phyloP scores from a whole-genome alignment of 1,140 invertebrate species.

The Hydropsyche tenuis region DNA sequence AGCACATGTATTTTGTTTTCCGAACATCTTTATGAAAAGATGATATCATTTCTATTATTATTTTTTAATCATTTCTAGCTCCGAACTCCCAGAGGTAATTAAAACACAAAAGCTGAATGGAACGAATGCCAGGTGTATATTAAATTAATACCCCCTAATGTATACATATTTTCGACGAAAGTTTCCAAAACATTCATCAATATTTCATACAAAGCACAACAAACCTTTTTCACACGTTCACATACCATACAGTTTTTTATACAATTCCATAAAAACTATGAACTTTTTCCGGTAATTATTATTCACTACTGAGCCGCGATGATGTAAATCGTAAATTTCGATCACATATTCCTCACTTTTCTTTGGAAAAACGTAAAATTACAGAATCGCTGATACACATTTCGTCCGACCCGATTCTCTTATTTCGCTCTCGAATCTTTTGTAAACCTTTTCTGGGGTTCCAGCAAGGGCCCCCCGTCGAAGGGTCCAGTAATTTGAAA shows the following conservation, averaged over 20 bases:
- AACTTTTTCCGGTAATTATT: too few relatives aligned
- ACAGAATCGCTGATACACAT: too few relatives aligned
- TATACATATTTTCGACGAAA: slow-evolving; percentile 1
- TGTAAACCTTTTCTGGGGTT: slow-evolving; percentile 7
- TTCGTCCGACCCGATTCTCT: neutral
- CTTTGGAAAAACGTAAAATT: too few relatives aligned
- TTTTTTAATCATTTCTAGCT: slow-evolving; percentile 16
- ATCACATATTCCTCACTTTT: too few relatives aligned
- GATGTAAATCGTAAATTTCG: too few relatives aligned
- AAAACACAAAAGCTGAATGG: slow-evolving; percentile 41
- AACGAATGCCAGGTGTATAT: slow-evolving; percentile 45
- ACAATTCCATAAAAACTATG: too few relatives aligned
- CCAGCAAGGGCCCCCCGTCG: slow-evolving; percentile 15
- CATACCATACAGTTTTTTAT: too few relatives aligned
- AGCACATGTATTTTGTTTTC: slow-evolving; percentile 7
- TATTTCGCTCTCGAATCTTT: neutral
- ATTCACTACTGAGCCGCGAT: too few relatives aligned
- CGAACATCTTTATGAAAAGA: slow-evolving; percentile 30
- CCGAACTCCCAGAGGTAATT: slow-evolving; percentile 27
- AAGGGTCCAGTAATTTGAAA: slow-evolving; percentile 47
- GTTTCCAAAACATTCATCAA: neutral
- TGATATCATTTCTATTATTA: slow-evolving; percentile 17
- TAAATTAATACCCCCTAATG: slow-evolving; percentile 38
- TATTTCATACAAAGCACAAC: neutral
- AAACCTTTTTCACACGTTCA: too few relatives aligned